Base-by-base conservation (phyloP, 1,140 invertebrate genomes). In the Heliconius congener region DNA sequence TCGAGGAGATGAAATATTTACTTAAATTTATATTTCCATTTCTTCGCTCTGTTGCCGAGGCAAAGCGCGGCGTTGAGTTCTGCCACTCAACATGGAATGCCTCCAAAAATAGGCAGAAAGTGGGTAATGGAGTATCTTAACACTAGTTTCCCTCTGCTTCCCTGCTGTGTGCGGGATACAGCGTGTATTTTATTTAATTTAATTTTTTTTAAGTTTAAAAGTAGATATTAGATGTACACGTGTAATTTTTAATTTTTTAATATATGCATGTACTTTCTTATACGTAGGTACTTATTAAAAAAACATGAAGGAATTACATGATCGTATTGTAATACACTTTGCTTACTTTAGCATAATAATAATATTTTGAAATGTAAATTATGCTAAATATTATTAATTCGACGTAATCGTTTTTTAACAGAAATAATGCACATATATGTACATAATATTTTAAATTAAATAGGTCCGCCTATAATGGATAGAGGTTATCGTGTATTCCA, bases 401-500 rank as follows among this genome's bases (percentile, higher is more conserved):
- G n/a, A 66, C 74, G 74, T 42, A 76, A 76, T 42, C 5, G 4
- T 76, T 46, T 27, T 23, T 11, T 66, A 66, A 27, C 9, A 57
- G 19, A 66, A 27, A 13, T 27, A 66, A 19, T 66, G 57, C 9
- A 66, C 4, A 66, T 9, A 9, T 66, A 34, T 34, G 34, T 34
- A 66, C 27, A 13, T 66, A 6, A n/a, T 23, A 27, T 18, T 52
- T 60, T 27, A 55, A 57, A 60, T 46, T 42, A 78, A 74, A 74
- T 78, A 74, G 72, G 70, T 71, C 42, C 18, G 42, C 34, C 46
- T 74, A 37, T 57, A 71, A 39, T 77, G 76, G 55, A 83, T 81
- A 78, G 79, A 76, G 79, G 79, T 85, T 84, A 83, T 86, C 80
- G 55, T 66, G 73, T 79, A 80, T 77, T 82, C 73, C 70, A 78